Base-by-base conservation (phyloP, 2,797 vertebrate genomes). In the Hypotaenidia philippensis region DNA sequence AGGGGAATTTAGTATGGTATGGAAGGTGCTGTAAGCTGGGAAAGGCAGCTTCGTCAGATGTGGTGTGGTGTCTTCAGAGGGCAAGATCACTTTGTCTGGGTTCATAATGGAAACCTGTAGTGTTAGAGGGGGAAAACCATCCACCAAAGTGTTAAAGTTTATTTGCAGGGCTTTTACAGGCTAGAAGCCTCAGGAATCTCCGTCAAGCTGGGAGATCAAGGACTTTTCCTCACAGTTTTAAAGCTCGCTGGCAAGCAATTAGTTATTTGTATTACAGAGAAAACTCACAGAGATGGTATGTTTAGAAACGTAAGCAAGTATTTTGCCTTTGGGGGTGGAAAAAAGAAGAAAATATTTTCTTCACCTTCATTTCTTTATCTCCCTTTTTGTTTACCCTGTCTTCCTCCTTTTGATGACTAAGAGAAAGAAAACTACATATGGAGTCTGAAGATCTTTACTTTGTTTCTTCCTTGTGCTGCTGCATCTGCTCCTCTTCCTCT, bases 381-480 rank as follows among this genome's bases (percentile, higher is more conserved):
- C 65, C 65, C 49, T 89, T 80, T 91, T 63, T 94, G 75, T 92
- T 88, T 92, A 90, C 65, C 74, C 86, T 93, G 38, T 83, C 79
- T 95, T 94, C 55, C 38, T 81, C 25, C 81, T 94, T 96, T 96
- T 96, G 91, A 96, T 97, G 90, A 88, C 36, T 72, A 84, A 85
- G 78, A 96, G 94, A 94, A 96, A 95, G 94, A 60, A 96, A 93
- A 82, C 83, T 94, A 72, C 96, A 96, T 97, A 96, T 96, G 96
- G 94, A 96, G 90, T 56, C 86, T 93, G 82, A 93, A 94, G 75
- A 96, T 77, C 95, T 72, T 92, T 66, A 40, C 90, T 96, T 93
- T 95, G 90, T 89, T 96, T 96, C 75, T 88, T 91, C 85, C 93
- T 70, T 92, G 88, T 90, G 87, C 81, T 95, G 89, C 87, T 92